Conservation (phyloP, 2,888 invertebrate genomes). For the Gandaritis pyraliata region DNA sequence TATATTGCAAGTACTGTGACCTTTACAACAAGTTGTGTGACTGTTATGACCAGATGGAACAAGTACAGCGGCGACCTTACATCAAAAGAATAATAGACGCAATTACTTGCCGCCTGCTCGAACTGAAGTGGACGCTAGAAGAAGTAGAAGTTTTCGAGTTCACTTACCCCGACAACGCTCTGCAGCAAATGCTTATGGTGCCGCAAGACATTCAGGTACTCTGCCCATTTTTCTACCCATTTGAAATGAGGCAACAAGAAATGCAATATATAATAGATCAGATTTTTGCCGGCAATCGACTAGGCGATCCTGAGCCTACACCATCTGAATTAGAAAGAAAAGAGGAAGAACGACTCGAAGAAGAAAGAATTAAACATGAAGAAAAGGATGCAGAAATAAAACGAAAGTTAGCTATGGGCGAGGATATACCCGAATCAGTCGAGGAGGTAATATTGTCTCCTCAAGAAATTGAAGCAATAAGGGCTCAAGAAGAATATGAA, state of each 20-base stretch:
- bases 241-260: slow-evolving; percentile 78
- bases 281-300: slow-evolving; percentile 70
- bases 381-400: slow-evolving; percentile 63
- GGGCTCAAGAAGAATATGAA: slow-evolving; percentile 59
- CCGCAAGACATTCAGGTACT: slow-evolving; percentile 87
- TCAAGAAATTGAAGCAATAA: slow-evolving; percentile 57
- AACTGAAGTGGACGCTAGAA: slow-evolving; percentile 83
- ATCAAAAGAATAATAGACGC: slow-evolving; percentile 85
- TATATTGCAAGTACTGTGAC: slow-evolving; percentile 80
- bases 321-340: slow-evolving; percentile 62
- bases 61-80: slow-evolving; percentile 84
- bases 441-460: slow-evolving; percentile 55
- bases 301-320: slow-evolving; percentile 69
- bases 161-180: slow-evolving; percentile 89
- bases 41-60: slow-evolving; percentile 86
- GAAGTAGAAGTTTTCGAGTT: slow-evolving; percentile 85
- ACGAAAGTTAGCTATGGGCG: slow-evolving; percentile 61
- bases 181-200: slow-evolving; percentile 87
- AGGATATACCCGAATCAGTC: slow-evolving; percentile 55
- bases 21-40: slow-evolving; percentile 83
- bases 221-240: slow-evolving; percentile 86
- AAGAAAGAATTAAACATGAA: slow-evolving; percentile 56
- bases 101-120: slow-evolving; percentile 83
- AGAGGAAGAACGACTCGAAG: slow-evolving; percentile 61
- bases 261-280: slow-evolving; percentile 76